Base-by-base conservation (phyloP, 53 echinoderm and acorn worm species). In the Mesocentrotus franciscanus region DNA sequence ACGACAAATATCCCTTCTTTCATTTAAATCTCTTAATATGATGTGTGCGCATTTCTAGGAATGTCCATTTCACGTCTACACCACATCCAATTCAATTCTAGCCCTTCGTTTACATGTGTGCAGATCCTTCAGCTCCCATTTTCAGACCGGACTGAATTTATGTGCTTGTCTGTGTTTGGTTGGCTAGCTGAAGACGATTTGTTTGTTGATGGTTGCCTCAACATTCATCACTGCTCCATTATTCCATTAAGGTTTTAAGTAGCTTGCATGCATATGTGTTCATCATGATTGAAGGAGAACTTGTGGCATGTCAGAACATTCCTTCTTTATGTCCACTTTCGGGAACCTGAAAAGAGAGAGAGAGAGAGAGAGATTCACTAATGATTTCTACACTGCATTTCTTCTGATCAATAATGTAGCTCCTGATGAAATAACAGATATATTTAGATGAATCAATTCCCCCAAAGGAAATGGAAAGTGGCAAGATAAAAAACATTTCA, bases 101-200 rank as follows among this genome's bases (percentile, higher is more conserved):
- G 34, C 34, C 78, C 34, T 78, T 78, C 78, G n/a, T 78, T 16
- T 16, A 34, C 15, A 78, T 34, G 78, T 78, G 33, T 34, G n/a
- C 34, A 12, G 13, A 78, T 78, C 78, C 78, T 78, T 33, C 78
- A 34, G 78, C 34, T 14, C 78, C 78, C 78, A 78, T 32, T 78
- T 35, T 78, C 78, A 78, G 34, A 78, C 78, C 78, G 9, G 9
- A 33, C 14, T 33, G 78, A 78, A 78, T 78, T 78, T 78, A 78
- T 78, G 78, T 32, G 33, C 78, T 78, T 78, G 78, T 35, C 78
- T 78, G 33, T 34, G 35, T 34, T 78, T 72, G 64, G n/a, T 72
- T 78, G 33, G 78, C 78, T 78, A 32, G 78, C 78, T 78, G 78
- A n/a, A 78, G 78, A 78, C n/a, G 78, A 78, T 78, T 78, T 78